Evolutionary conservation across 2,113 vertebrate species (phyloP).

Genomic region (Melanostigma gelatinosum): DNA sequence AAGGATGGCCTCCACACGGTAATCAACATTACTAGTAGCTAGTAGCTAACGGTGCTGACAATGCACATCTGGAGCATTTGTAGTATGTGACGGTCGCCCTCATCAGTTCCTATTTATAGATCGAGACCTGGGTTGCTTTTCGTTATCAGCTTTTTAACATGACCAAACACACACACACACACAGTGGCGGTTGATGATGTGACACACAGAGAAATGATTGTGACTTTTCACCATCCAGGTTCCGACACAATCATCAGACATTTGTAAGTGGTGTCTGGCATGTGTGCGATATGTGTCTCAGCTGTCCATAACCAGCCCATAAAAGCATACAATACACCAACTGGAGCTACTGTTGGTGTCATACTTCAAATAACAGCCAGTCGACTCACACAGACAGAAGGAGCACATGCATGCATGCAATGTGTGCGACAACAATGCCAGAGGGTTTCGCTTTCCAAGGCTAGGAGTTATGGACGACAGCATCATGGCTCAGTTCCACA

Average conservation of each 20-base stretch:
- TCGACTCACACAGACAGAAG: constrained; percentile 21
- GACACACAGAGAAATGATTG: not conserved
- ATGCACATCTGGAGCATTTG: constrained; percentile 55
- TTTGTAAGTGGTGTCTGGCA: not conserved
- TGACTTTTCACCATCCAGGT: not conserved
- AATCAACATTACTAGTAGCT: too few species aligned
- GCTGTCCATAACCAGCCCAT: constrained; percentile 20
- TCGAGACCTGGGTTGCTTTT: constrained; percentile 16
- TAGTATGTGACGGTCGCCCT: constrained; percentile 31
- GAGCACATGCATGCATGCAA: constrained; percentile 29
- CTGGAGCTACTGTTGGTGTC: constrained; percentile 60
- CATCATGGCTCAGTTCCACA: constrained; percentile 16
- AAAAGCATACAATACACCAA: constrained; percentile 15
- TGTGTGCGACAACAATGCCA: constrained; percentile 4
- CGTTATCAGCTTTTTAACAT: constrained; percentile 23
- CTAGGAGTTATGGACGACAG: constrained; percentile 1
- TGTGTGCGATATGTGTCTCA: not conserved
- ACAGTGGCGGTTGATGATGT: too few species aligned
- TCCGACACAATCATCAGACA: not conserved
- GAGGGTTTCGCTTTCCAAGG: constrained; percentile 19
- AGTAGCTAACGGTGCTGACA: too few species aligned
- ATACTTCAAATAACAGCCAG: constrained; percentile 38
- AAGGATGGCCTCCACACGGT: too few species aligned
- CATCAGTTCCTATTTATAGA: constrained; percentile 46
- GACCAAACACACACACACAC: not conserved